Evolutionary conservation across 1,140 invertebrate species (phyloP).

Genomic region (Propsilocerus akamusi): DNA sequence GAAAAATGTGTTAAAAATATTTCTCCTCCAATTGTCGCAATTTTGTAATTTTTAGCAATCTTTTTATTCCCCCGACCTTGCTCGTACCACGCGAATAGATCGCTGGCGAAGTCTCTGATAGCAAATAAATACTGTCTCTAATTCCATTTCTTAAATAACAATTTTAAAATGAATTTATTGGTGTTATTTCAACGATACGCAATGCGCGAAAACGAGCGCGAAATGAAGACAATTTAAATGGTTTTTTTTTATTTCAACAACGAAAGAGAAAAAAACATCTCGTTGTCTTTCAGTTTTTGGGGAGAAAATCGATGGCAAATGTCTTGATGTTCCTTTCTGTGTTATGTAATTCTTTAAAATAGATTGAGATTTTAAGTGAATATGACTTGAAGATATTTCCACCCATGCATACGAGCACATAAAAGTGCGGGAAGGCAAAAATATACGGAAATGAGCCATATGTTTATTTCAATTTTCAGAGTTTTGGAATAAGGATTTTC

Average conservation of each 20-base stretch:
- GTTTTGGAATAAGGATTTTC: too few species aligned
- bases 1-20: neutral
- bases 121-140: conserved; percentile 2
- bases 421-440: neutral
- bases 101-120: too few species aligned
- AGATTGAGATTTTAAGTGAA: conserved; percentile 2
- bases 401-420: too few species aligned
- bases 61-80: too few species aligned
- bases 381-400: neutral
- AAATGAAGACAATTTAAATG: conserved; percentile 1
- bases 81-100: too few species aligned
- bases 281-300: neutral
- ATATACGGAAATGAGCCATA: conserved; percentile 2
- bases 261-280: neutral
- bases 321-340: neutral
- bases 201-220: too few species aligned
- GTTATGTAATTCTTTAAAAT: neutral
- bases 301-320: neutral
- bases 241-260: neutral
- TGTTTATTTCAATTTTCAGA: neutral
- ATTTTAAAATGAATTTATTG: conserved; percentile 4
- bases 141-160: neutral
- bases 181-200: neutral
- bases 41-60: too few species aligned
- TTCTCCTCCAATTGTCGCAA: too few species aligned